Conservation (phyloP, 2,888 invertebrate genomes). For the Phalera bucephala region DNA sequence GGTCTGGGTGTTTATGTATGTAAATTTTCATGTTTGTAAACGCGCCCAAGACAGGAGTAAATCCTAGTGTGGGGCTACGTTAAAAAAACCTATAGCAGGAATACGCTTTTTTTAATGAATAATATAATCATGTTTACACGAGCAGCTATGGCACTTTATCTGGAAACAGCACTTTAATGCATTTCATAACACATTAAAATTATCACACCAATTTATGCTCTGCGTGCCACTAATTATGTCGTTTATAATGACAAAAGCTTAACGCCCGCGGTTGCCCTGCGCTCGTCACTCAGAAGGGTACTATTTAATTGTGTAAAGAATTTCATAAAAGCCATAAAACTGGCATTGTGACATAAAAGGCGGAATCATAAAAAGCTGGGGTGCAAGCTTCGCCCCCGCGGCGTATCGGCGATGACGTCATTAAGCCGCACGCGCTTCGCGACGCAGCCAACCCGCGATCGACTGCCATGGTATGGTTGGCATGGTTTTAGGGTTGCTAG, state of each 20-base stretch:
- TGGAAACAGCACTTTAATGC: conserved; percentile 29
- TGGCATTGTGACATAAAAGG: conserved; percentile 70
- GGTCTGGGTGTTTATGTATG: too few species aligned
- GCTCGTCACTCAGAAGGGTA: conserved; percentile 51
- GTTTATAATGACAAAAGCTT: conserved; percentile 61
- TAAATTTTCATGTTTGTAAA: too few species aligned
- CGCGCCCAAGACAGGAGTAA: too few species aligned
- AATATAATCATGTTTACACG: too few species aligned
- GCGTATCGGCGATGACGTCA: conserved; percentile 48
- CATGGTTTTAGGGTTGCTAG: too few species aligned
- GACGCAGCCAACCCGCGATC: conserved; percentile 19
- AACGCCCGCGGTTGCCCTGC: conserved; percentile 49
- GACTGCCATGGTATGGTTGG: conserved; percentile 1
- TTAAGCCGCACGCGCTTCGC: conserved; percentile 49
- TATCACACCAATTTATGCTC: conserved; percentile 47
- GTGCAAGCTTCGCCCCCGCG: conserved; percentile 46
- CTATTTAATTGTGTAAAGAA: conserved; percentile 73
- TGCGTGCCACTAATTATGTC: conserved; percentile 63
- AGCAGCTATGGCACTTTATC: conserved; percentile 20
- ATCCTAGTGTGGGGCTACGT: too few species aligned
- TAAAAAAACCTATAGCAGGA: too few species aligned
- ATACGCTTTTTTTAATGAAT: too few species aligned
- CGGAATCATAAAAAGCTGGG: conserved; percentile 66
- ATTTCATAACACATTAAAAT: conserved; percentile 35
- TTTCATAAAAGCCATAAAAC: conserved; percentile 73